Base-by-base conservation (phyloP, 2,888 invertebrate genomes). In the Suillia variegata region DNA sequence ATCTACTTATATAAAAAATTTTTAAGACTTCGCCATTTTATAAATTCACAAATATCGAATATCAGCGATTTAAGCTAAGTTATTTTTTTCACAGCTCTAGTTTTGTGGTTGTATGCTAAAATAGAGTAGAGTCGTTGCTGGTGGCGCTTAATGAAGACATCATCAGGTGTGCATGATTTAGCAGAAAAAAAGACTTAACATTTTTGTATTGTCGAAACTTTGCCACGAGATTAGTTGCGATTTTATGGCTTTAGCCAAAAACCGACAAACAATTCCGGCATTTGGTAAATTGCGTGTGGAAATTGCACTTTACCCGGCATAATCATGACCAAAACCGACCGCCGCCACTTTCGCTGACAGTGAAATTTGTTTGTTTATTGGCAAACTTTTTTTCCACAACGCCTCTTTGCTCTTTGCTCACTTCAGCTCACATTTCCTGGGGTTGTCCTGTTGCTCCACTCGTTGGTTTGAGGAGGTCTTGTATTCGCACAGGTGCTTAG, bases 131-230 rank as follows among this genome's bases (percentile, higher is more conserved):
- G n/a, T n/a, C n/a, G n/a, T n/a, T n/a, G n/a, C n/a, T n/a, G n/a
- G n/a, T n/a, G n/a, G n/a, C n/a, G n/a, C n/a, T n/a, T n/a, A n/a
- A 67, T 66, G 56, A 69, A 74, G 75, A 75, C 73, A 76, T 77
- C 76, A 76, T 77, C 76, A 76, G 77, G 73, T 77, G 76, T 73
- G 76, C 69, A 69, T 77, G 76, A 77, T 73, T 76, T 73, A 70
- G 68, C 76, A 77, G 67, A 75, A 75, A 75, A 62, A 26, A 45
- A 45, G 5, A 45, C 45, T 18, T 13, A 8, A n/a, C n/a, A 13
- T n/a, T 5, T 17, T 71, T 38, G 13, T 72, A 71, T 71, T 71
- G 71, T 69, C 65, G 68, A 71, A 68, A 64, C 66, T 62, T 69
- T 64, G 62, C 66, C 64, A 65, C 38, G 64, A 73, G 72, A 73